A percentile compares a stretch with the other conserved stretches of the same genome.
phyloP scores from a whole-genome alignment of 2,888 invertebrate genomes.

The Drosophila tripunctata region DNA sequence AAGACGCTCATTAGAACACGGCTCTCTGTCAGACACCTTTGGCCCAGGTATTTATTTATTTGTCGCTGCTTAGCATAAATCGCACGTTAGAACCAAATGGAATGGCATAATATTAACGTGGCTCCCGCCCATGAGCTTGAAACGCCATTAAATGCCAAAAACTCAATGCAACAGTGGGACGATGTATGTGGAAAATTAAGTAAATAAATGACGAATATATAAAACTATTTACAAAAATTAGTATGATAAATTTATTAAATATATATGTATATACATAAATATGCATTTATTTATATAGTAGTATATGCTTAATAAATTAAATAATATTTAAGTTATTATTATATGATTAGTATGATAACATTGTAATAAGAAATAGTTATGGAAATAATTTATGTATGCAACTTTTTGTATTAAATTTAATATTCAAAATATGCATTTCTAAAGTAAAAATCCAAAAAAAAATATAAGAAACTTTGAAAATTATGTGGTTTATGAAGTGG shows the following conservation, averaged over 20 bases:
- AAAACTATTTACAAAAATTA: neutral
- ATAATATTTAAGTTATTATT: too few relatives aligned
- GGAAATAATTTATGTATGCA: too few relatives aligned
- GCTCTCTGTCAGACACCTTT: constrained; percentile 60
- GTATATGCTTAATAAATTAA: too few relatives aligned
- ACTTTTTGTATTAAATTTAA: too few relatives aligned
- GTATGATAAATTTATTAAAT: neutral
- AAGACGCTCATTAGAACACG: constrained; percentile 53
- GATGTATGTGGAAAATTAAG: neutral
- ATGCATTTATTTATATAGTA: too few relatives aligned
- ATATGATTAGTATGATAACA: too few relatives aligned
- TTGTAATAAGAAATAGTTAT: too few relatives aligned
- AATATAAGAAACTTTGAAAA: too few relatives aligned
- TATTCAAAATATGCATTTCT: too few relatives aligned
- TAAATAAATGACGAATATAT: neutral
- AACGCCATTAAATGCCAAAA: constrained; percentile 34
- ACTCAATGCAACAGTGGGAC: constrained; percentile 44
- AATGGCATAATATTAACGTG: constrained; percentile 78
- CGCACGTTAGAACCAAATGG: constrained; percentile 70
- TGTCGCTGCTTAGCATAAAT: constrained; percentile 74
- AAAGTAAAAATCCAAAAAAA: too few relatives aligned
- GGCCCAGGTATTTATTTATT: constrained; percentile 69
- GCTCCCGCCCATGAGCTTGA: constrained; percentile 24
- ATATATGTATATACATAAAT: neutral
- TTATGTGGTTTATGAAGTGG: too few relatives aligned